These are phyloP conservation scores for Sphenodon punctatus DNA, from an alignment of 2,797 vertebrate species.

Conservation along the genomic window DNA sequence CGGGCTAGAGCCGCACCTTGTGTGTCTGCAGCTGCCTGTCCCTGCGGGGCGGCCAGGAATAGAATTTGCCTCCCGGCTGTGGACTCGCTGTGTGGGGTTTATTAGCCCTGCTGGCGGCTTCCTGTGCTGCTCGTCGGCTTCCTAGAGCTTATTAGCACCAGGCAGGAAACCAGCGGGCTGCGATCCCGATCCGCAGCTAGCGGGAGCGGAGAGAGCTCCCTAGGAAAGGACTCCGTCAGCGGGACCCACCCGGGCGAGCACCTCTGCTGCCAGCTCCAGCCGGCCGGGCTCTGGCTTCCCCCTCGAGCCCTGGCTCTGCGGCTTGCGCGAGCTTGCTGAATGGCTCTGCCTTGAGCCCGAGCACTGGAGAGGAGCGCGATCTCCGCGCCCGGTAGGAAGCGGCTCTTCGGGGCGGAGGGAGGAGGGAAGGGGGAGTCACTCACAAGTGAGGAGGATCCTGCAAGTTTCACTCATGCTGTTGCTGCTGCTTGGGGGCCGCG, in stretches of 20 bases:
- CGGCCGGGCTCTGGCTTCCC: background rate
- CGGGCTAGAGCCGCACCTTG: background rate
- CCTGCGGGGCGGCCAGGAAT: background rate
- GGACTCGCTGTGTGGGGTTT: slow-evolving; percentile 11
- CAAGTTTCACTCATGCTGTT: background rate
- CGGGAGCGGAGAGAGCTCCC: background rate
- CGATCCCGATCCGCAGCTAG: background rate
- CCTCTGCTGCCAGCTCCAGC: no score
- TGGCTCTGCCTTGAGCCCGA: background rate
- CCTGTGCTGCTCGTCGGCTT: background rate
- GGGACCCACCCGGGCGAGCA: no score
- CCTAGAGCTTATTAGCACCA: background rate
- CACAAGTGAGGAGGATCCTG: background rate
- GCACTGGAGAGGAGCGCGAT: background rate
- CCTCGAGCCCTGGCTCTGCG: slow-evolving; percentile 11
- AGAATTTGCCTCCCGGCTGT: slow-evolving; percentile 25
- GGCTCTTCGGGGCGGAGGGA: background rate
- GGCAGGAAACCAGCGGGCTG: background rate
- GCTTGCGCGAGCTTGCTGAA: background rate
- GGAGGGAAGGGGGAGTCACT: background rate
- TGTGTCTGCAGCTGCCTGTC: slow-evolving; percentile 7
- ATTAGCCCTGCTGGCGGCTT: slow-evolving; percentile 1
- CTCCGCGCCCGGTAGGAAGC: background rate
- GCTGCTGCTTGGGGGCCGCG: background rate
- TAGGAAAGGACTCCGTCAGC: background rate